phyloP scores from a whole-genome alignment of 2,113 vertebrate species.

The Rhabdomys dilectus region DNA sequence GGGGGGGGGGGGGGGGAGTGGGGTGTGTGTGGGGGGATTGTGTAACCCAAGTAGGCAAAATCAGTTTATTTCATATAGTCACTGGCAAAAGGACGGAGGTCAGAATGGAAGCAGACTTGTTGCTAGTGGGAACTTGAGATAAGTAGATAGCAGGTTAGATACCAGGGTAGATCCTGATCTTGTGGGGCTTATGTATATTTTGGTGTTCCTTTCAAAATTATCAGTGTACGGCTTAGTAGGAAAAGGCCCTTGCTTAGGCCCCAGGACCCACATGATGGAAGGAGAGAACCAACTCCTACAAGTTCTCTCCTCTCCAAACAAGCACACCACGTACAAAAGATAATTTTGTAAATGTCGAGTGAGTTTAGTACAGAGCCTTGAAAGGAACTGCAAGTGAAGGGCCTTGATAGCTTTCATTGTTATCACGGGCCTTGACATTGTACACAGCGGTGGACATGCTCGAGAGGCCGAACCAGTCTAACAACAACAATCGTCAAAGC shows the following conservation, averaged over 20 bases:
- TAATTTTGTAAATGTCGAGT: neutral
- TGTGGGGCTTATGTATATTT: neutral
- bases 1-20: no score
- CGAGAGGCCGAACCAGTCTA: neutral
- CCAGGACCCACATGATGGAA: neutral
- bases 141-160: neutral
- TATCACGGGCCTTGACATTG: neutral
- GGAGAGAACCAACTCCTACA: neutral
- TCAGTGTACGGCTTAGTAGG: neutral
- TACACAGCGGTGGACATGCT: neutral
- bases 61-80: conserved; percentile 41
- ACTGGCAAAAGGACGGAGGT: neutral
- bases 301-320: neutral
- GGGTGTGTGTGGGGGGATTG: no score
- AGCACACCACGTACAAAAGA: neutral
- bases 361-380: neutral
- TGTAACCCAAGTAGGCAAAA: neutral
- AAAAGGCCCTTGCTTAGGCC: neutral
- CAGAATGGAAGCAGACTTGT: neutral
- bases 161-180: neutral
- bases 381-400: neutral
- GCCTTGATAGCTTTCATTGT: neutral
- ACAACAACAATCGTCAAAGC: conserved; percentile 20
- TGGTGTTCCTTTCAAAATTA: conserved; percentile 34
- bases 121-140: neutral